These are phyloP conservation scores for Catagonus wagneri DNA, from an alignment of 2,113 vertebrate genomes.

Conservation along the genomic window DNA sequence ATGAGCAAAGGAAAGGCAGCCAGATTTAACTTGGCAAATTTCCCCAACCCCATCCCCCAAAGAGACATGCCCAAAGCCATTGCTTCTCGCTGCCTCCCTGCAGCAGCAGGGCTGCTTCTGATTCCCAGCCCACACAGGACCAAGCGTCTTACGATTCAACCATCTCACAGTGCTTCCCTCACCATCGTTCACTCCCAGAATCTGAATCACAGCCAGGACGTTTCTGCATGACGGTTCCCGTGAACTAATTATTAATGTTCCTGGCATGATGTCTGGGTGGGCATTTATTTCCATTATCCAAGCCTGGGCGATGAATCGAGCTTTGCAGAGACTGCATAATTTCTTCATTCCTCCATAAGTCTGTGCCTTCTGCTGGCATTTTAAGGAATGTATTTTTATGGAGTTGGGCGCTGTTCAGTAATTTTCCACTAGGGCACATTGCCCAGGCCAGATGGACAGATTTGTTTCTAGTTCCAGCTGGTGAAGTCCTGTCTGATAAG, in stretches of 20 bases:
- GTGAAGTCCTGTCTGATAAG: slow-evolving; percentile 78
- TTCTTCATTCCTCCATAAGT: slow-evolving; percentile 76
- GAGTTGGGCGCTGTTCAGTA: slow-evolving; percentile 74
- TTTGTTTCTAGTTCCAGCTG: slow-evolving; percentile 76
- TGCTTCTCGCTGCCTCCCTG: not conserved
- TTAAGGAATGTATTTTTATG: slow-evolving; percentile 81
- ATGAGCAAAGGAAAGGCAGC: not conserved
- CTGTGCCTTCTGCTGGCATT: slow-evolving; percentile 81
- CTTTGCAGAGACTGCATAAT: slow-evolving; percentile 63
- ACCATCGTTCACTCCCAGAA: not conserved
- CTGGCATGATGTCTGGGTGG: slow-evolving; percentile 55
- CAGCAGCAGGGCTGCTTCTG: slow-evolving; percentile 22
- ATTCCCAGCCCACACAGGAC: slow-evolving; percentile 29
- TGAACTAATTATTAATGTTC: slow-evolving; percentile 76
- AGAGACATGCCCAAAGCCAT: not conserved
- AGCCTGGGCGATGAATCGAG: slow-evolving; percentile 65
- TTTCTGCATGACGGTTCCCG: slow-evolving; percentile 31
- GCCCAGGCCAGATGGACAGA: slow-evolving; percentile 82
- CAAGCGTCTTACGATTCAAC: slow-evolving; percentile 43
- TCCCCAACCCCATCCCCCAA: not conserved
- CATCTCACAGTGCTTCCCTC: slow-evolving; percentile 17
- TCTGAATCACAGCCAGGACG: slow-evolving; percentile 55
- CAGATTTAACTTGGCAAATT: not conserved
- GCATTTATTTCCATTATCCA: slow-evolving; percentile 68
- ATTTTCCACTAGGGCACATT: slow-evolving; percentile 81